These are phyloP conservation scores for Apotomis betuletana DNA, from an alignment of 2,888 invertebrate genomes.

Conservation along the genomic window DNA sequence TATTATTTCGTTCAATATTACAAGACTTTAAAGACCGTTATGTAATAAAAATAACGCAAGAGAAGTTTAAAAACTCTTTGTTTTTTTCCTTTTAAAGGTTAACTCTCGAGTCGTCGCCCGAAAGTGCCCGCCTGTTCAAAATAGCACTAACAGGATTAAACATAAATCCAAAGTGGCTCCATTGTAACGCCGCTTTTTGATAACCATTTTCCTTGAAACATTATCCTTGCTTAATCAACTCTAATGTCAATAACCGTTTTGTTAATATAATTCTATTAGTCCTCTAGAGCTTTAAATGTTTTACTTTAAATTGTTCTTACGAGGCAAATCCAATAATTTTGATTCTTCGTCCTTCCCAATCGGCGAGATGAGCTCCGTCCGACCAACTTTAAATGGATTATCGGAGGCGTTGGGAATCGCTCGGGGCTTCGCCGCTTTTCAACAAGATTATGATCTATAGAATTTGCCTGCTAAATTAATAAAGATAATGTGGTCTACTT, in stretches of 20 bases:
- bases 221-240: conserved; percentile 27
- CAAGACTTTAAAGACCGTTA: not conserved
- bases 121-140: not conserved
- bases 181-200: conserved; percentile 15
- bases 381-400: conserved; percentile 47
- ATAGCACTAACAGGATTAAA: conserved; percentile 21
- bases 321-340: conserved; percentile 50
- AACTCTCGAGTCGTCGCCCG: conserved; percentile 8
- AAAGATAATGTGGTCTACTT: conserved; percentile 46
- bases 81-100: conserved; percentile 19
- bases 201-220: conserved; percentile 19
- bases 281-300: conserved; percentile 43
- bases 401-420: conserved; percentile 43
- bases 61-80: not conserved
- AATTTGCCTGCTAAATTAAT: conserved; percentile 59
- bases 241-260: conserved; percentile 22
- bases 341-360: conserved; percentile 44
- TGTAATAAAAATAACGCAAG: conserved; percentile 3
- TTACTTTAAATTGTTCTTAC: conserved; percentile 46
- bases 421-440: conserved; percentile 43
- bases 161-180: conserved; percentile 12
- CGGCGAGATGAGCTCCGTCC: conserved; percentile 46
- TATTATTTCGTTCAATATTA: not conserved
- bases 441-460: conserved; percentile 57
- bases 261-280: conserved; percentile 31